A percentile compares a stretch with the other conserved stretches of the same genome.
Evolutionary conservation across 2,797 vertebrate species (phyloP).

Genomic region (Myripristis murdjan): DNA sequence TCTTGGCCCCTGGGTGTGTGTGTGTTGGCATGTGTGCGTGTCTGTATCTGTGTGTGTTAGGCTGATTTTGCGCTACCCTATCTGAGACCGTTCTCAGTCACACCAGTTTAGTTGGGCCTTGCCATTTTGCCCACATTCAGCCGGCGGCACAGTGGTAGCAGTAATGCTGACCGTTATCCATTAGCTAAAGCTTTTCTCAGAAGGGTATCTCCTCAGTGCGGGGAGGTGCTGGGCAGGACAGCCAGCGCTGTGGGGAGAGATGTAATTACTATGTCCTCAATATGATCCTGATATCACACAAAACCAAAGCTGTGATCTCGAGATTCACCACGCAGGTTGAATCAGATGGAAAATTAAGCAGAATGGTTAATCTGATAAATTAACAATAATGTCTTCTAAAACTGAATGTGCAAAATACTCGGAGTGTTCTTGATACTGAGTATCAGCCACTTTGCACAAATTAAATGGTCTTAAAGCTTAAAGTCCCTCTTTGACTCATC

Average conservation of each 20-base stretch:
- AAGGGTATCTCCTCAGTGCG: slow-evolving; percentile 41
- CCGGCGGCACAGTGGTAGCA: slow-evolving; percentile 60
- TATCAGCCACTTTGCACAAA: too few species aligned
- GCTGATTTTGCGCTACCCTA: slow-evolving; percentile 47
- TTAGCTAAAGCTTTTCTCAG: slow-evolving; percentile 56
- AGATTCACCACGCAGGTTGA: slow-evolving; percentile 10
- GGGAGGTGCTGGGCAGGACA: slow-evolving; percentile 42
- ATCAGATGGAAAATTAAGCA: background rate
- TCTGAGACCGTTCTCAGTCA: slow-evolving; percentile 72
- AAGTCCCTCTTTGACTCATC: too few species aligned
- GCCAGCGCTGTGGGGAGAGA: slow-evolving; percentile 42
- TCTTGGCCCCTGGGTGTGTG: slow-evolving; percentile 66
- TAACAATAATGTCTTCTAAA: too few species aligned
- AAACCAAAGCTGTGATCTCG: slow-evolving; percentile 49
- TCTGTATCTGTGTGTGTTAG: slow-evolving; percentile 19
- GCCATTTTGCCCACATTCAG: slow-evolving; percentile 73
- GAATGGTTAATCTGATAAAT: background rate
- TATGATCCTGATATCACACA: slow-evolving; percentile 57
- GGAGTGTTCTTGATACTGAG: too few species aligned
- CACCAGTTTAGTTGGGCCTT: slow-evolving; percentile 77
- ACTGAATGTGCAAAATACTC: too few species aligned
- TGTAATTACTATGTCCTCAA: slow-evolving; percentile 57
- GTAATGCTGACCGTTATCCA: slow-evolving; percentile 59
- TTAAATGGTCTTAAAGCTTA: too few species aligned
- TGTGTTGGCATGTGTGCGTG: slow-evolving; percentile 30